Percentiles rank a stretch among this genome's conserved stretches.
phyloP scores from a whole-genome alignment of 1,140 invertebrate genomes.

The Pseudomyrmex cubaensis region DNA sequence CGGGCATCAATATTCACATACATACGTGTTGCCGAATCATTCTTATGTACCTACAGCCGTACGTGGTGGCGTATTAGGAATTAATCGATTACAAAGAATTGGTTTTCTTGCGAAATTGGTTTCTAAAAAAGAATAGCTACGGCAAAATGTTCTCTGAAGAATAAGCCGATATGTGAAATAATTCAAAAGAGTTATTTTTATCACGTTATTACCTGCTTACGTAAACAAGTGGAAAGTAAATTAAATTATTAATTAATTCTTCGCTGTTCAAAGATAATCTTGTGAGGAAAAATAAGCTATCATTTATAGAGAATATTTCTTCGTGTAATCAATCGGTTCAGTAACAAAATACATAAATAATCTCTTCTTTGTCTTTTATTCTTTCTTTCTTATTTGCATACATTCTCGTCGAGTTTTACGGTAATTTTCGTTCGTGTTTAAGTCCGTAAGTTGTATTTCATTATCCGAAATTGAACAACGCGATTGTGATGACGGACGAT shows the following conservation, averaged over 20 bases:
- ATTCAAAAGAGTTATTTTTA: no score
- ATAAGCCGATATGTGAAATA: not conserved
- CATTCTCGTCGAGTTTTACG: not conserved
- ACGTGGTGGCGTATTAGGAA: not conserved
- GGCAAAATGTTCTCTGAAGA: not conserved
- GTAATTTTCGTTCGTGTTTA: conserved; percentile 21
- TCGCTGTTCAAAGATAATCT: no score
- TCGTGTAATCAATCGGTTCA: no score
- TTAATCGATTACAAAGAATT: not conserved
- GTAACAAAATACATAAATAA: no score
- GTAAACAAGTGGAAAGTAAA: no score
- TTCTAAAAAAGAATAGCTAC: not conserved
- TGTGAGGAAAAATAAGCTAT: no score
- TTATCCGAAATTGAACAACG: conserved; percentile 67
- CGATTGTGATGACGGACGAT: conserved; percentile 42
- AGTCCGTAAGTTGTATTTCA: conserved; percentile 54
- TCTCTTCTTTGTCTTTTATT: no score
- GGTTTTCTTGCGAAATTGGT: conserved; percentile 13
- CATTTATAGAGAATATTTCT: no score
- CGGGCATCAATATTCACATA: not conserved
- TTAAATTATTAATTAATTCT: no score
- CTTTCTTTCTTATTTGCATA: not conserved
- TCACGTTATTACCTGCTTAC: not conserved
- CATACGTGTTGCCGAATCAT: not conserved
- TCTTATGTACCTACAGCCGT: not conserved